These are phyloP conservation scores for Standfussiana lucernea DNA, from an alignment of 2,888 invertebrate species.

Conservation along the genomic window DNA sequence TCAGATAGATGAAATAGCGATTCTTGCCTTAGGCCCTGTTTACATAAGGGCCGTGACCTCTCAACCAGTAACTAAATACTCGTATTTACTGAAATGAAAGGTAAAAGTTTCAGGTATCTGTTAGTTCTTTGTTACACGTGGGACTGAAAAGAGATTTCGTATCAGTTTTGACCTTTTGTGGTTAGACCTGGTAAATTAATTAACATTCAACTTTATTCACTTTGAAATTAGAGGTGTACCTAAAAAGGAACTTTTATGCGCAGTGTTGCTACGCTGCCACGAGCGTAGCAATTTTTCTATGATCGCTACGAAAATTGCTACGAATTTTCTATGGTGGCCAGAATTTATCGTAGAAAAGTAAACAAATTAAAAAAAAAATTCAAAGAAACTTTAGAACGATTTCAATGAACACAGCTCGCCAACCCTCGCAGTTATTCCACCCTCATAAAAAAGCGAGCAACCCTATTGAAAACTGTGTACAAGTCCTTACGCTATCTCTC, in stretches of 20 bases:
- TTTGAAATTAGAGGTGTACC: constrained; percentile 7
- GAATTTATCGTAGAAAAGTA: not conserved
- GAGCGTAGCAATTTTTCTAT: constrained; percentile 8
- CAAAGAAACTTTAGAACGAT: constrained; percentile 6
- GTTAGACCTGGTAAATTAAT: constrained; percentile 10
- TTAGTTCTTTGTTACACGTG: constrained; percentile 22
- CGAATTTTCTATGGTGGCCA: not conserved
- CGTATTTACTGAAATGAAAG: constrained; percentile 48
- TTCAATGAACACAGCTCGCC: constrained; percentile 20
- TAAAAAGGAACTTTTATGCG: too few relatives aligned
- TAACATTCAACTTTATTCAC: constrained; percentile 9
- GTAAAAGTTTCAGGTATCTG: constrained; percentile 34
- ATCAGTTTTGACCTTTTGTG: constrained; percentile 15
- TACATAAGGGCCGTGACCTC: constrained; percentile 33
- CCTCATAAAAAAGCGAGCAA: constrained; percentile 31
- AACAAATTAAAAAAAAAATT: constrained; percentile 13
- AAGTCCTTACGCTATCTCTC: constrained; percentile 30
- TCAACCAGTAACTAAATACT: constrained; percentile 47
- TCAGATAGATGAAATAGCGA: constrained; percentile 58
- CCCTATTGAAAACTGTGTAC: constrained; percentile 34
- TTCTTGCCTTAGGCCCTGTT: constrained; percentile 54
- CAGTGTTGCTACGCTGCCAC: not conserved
- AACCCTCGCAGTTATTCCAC: constrained; percentile 9
- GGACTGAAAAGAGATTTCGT: constrained; percentile 3
- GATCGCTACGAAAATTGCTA: constrained; percentile 18